Evolutionary conservation across 2,113 vertebrate genomes (phyloP), one percentile per base, ranked within the genome.

Genomic region (Sapayoa aenigma): DNA sequence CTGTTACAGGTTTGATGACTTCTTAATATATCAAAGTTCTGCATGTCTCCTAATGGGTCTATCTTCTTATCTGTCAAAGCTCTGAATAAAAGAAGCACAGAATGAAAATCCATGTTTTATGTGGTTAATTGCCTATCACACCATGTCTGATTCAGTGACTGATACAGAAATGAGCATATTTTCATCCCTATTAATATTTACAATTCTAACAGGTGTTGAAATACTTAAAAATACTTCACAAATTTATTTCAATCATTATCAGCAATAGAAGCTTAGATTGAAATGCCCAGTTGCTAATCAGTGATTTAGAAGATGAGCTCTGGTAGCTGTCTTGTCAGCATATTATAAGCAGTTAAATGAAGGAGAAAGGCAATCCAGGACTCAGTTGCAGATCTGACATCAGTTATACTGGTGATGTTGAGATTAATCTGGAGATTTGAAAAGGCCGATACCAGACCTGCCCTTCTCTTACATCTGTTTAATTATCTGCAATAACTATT

Each of bases 401-500:
- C 60, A 88, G 72, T 75, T 86, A 50, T 55, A 74, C 69, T 55
- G 22, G 60, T 78, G 30, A 86, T 27, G 91, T 94, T 91, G 83
- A 88, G 96, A 80, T 96, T 94, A 97, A 97, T 89, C 67, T 96
- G 90, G 84, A 83, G 81, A 77, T 84, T 91, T 98, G 87, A 93
- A 92, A 94, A 96, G 84, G 90, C 88, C 50, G 89, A 94, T 95
- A 96, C 82, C 87, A 94, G 91, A 95, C 92, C 87, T 85, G 75
- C 92, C 95, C 92, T 77, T 91, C 89, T 95, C 73, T 95, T 95
- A 91, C 90, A 94, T 83, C 92, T 96, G 90, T 87, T 84, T 97
- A 95, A 97, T 97, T 97, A 96, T 86, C 83, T 96, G 77, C 97
- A 95, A 46, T 92, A 92, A 94, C 94, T 94, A 90, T 95, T 97